Percentiles rank a stretch among this genome's conserved stretches.
phyloP scores from a whole-genome alignment of 2,797 vertebrate species.

The Bucorvus abyssinicus region DNA sequence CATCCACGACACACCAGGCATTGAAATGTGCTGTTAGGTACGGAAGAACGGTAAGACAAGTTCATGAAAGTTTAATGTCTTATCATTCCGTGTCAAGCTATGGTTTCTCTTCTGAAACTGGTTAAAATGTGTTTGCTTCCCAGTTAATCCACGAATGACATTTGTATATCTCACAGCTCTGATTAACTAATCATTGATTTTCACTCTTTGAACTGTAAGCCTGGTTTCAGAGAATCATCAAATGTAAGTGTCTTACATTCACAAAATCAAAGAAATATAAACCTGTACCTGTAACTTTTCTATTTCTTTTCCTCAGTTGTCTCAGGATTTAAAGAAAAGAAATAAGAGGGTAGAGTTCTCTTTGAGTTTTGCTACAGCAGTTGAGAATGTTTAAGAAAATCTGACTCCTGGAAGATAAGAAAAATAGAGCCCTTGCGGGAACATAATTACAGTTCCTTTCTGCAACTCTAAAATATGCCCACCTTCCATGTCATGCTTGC shows the following conservation, averaged over 20 bases:
- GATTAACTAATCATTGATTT: background rate
- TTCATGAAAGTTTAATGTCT: background rate
- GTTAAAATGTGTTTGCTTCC: background rate
- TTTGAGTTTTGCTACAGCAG: constrained; percentile 12
- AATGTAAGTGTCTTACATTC: background rate
- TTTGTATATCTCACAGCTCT: background rate
- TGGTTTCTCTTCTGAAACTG: background rate
- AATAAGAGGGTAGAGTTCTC: background rate
- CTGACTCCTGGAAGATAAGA: constrained; percentile 23
- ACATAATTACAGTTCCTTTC: constrained; percentile 46
- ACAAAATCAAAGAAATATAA: constrained; percentile 34
- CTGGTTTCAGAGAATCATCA: background rate
- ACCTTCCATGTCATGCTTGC: background rate
- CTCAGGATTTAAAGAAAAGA: constrained; percentile 6
- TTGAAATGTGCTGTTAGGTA: background rate
- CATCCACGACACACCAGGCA: background rate
- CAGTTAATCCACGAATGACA: background rate
- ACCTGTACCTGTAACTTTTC: background rate
- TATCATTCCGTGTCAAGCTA: background rate
- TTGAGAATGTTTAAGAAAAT: constrained; percentile 26
- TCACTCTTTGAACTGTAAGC: background rate
- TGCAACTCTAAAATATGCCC: constrained; percentile 7
- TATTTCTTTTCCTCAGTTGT: background rate
- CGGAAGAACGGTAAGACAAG: background rate
- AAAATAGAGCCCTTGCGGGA: constrained; percentile 8